A percentile compares a stretch with the other conserved stretches of the same genome.
These are phyloP conservation scores for Trachurus trachurus DNA, from an alignment of 2,797 vertebrate genomes.

Conservation along the genomic window DNA sequence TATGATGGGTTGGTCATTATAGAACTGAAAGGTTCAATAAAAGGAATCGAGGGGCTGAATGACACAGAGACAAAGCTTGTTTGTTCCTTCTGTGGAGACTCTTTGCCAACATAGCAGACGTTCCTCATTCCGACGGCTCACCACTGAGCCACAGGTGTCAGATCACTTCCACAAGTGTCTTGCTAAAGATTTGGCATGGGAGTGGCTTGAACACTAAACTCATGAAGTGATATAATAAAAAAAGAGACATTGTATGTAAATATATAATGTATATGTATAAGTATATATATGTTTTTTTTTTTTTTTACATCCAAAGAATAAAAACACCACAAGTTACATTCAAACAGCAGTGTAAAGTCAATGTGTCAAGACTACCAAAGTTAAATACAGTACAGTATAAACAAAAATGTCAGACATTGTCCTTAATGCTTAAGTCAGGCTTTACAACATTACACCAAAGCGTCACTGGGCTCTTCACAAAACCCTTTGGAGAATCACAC, in stretches of 20 bases:
- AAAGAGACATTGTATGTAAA: slow-evolving; percentile 60
- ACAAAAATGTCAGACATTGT: slow-evolving; percentile 67
- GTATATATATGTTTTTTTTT: neutral
- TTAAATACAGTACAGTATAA: slow-evolving; percentile 68
- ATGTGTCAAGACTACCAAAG: slow-evolving; percentile 68
- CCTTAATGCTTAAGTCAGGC: slow-evolving; percentile 56
- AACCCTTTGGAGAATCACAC: slow-evolving; percentile 49
- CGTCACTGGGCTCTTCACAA: slow-evolving; percentile 46
- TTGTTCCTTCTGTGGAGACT: slow-evolving; percentile 17
- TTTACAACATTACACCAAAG: slow-evolving; percentile 51
- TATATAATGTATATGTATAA: slow-evolving; percentile 63
- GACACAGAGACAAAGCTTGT: neutral
- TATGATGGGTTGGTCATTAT: neutral
- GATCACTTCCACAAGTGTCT: slow-evolving; percentile 2
- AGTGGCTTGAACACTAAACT: slow-evolving; percentile 2
- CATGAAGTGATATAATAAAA: slow-evolving; percentile 65
- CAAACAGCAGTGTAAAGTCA: slow-evolving; percentile 77
- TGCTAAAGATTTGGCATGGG: slow-evolving; percentile 7
- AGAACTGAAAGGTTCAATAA: neutral
- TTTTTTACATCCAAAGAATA: slow-evolving; percentile 64
- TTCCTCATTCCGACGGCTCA: slow-evolving; percentile 36
- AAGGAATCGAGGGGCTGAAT: neutral
- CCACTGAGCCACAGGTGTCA: slow-evolving; percentile 28
- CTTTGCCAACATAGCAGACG: slow-evolving; percentile 36
- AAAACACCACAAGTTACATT: slow-evolving; percentile 76